Percentiles rank a stretch among this genome's conserved stretches.
Evolutionary conservation across 1,140 invertebrate species (phyloP).

Genomic region (Forficula auricularia): DNA sequence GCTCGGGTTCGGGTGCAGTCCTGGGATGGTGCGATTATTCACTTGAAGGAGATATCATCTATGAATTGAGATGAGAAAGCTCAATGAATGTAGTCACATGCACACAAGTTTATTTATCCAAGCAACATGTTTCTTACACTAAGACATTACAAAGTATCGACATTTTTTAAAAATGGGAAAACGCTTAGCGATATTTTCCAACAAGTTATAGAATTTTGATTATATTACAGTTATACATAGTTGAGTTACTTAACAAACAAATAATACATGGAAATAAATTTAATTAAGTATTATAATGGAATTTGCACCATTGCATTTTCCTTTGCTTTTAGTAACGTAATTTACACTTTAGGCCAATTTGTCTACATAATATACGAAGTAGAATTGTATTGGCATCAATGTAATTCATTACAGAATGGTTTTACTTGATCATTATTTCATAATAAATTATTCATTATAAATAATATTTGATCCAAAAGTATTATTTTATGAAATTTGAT

Average conservation of each 20-base stretch:
- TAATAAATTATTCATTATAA: too few relatives aligned
- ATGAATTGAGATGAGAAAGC: slow-evolving; percentile 4
- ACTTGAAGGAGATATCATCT: too few relatives aligned
- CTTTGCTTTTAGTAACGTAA: neutral
- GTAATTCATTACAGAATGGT: too few relatives aligned
- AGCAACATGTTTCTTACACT: slow-evolving; percentile 10
- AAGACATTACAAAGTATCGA: slow-evolving; percentile 9
- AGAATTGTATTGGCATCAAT: too few relatives aligned
- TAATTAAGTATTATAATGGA: slow-evolving; percentile 2
- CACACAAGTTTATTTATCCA: slow-evolving; percentile 10
- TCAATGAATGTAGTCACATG: slow-evolving; percentile 6
- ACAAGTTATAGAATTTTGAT: neutral
- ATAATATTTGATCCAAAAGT: too few relatives aligned
- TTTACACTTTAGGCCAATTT: slow-evolving; percentile 5
- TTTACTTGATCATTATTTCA: too few relatives aligned
- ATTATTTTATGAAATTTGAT: too few relatives aligned
- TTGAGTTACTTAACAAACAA: slow-evolving; percentile 6
- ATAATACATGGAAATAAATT: slow-evolving; percentile 4
- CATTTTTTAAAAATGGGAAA: neutral
- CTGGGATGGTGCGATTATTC: too few relatives aligned
- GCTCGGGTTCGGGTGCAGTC: too few relatives aligned
- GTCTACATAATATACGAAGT: too few relatives aligned
- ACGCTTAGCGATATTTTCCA: too few relatives aligned
- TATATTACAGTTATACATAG: slow-evolving; percentile 9
- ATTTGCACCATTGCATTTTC: too few relatives aligned